Evolutionary conservation across 2,113 vertebrate genomes (phyloP).

Genomic region (Ophthalmolycus amberensis): DNA sequence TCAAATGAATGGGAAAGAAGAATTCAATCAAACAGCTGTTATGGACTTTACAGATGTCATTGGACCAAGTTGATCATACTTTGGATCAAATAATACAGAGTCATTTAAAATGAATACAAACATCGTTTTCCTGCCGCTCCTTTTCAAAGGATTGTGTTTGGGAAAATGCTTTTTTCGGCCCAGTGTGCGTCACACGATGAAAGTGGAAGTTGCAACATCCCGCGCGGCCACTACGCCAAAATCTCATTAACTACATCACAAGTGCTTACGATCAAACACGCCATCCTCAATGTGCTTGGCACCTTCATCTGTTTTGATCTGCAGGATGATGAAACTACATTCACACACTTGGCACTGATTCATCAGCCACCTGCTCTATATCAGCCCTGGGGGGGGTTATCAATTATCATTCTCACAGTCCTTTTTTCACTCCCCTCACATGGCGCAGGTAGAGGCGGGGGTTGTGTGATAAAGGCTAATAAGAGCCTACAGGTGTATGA

Average conservation of each 20-base stretch:
- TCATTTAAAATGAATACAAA: neutral
- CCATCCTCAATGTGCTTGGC: constrained; percentile 4
- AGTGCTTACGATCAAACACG: constrained; percentile 22
- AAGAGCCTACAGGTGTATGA: constrained; percentile 37
- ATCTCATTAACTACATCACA: constrained; percentile 18
- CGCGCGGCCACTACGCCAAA: neutral
- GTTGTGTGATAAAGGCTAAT: constrained; percentile 40
- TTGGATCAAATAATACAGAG: neutral
- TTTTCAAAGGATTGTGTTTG: neutral
- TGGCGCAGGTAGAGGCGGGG: neutral
- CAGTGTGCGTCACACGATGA: neutral
- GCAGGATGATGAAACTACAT: constrained; percentile 44
- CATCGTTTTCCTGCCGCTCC: neutral
- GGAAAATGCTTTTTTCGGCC: neutral
- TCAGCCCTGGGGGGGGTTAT: constrained; percentile 32
- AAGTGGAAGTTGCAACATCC: neutral
- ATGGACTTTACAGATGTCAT: neutral
- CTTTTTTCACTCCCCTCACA: constrained; percentile 8
- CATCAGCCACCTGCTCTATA: constrained; percentile 51
- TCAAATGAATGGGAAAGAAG: neutral
- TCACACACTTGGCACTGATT: constrained; percentile 37
- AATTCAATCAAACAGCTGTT: too few relatives aligned
- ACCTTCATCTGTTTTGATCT: constrained; percentile 40
- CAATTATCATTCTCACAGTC: constrained; percentile 47
- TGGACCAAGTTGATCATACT: neutral